A percentile compares a stretch with the other conserved stretches of the same genome.
Conservation (phyloP, 2,113 vertebrate genomes). For the Myotis yumanensis region DNA sequence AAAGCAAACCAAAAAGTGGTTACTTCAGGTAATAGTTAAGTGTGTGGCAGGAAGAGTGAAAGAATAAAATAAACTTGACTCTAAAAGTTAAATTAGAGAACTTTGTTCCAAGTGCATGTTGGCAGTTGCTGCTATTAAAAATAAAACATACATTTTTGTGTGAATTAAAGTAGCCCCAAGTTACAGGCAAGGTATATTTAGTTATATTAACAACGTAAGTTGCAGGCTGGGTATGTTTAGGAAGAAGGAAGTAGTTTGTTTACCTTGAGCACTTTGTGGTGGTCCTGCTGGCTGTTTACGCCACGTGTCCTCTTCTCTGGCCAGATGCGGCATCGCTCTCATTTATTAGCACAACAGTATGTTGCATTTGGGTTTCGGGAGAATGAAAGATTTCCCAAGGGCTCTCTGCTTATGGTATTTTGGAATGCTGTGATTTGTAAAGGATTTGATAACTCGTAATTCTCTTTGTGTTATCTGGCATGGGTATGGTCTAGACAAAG, state of each 20-base stretch:
- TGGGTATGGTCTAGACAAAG: background rate
- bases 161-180: background rate
- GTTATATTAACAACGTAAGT: background rate
- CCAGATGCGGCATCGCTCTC: background rate
- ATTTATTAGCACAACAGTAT: constrained; percentile 37
- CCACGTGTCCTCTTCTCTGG: background rate
- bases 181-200: background rate
- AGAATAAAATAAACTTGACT: background rate
- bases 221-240: background rate
- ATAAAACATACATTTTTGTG: background rate
- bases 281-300: background rate
- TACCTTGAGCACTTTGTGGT: background rate
- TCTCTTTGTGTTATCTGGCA: background rate
- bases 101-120: background rate
- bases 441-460: background rate
- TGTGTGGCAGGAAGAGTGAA: background rate
- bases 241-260: constrained; percentile 25
- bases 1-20: background rate
- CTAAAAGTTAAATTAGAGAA: background rate
- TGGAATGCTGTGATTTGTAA: constrained; percentile 49
- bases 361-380: background rate
- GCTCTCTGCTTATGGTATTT: constrained; percentile 1
- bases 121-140: background rate
- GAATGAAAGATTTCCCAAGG: constrained; percentile 17
- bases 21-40: background rate